These are phyloP conservation scores for Thunnus maccoyii DNA, from an alignment of 2,113 vertebrate species.

Conservation along the genomic window DNA sequence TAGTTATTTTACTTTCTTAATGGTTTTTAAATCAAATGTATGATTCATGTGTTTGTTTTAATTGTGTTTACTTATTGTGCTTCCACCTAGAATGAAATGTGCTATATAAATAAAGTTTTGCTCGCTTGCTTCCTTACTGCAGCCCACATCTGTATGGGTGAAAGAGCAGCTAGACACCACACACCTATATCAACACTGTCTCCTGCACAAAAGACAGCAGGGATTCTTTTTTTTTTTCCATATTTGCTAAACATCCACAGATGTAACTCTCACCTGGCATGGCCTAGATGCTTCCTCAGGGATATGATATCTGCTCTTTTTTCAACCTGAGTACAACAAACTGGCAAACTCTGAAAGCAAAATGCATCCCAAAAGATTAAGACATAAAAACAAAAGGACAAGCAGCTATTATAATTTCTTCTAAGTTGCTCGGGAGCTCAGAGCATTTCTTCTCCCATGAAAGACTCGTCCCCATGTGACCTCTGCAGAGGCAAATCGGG, in stretches of 20 bases:
- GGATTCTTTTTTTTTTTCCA: neutral
- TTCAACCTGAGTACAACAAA: constrained; percentile 32
- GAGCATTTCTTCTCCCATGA: constrained; percentile 18
- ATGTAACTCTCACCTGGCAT: constrained; percentile 80
- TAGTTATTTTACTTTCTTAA: too few species aligned
- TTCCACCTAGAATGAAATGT: too few species aligned
- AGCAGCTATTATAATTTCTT: constrained; percentile 17
- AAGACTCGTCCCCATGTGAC: constrained; percentile 47
- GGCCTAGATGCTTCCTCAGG: constrained; percentile 75
- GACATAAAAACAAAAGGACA: constrained; percentile 29
- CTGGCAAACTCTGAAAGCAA: constrained; percentile 54
- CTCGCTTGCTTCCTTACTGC: neutral
- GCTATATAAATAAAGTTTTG: too few species aligned
- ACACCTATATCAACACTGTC: constrained; percentile 6
- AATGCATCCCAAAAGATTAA: neutral
- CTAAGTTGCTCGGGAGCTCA: constrained; percentile 18
- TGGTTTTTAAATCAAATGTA: too few species aligned
- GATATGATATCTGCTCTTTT: constrained; percentile 71
- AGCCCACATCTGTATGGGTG: neutral
- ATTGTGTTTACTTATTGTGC: too few species aligned
- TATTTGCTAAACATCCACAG: constrained; percentile 25
- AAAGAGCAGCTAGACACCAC: neutral
- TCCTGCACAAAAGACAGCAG: neutral
- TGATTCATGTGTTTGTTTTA: too few species aligned
- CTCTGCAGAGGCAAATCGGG: constrained; percentile 41